Evolutionary conservation across 2,797 vertebrate species (phyloP).

Genomic region (Chrysocyon brachyurus): DNA sequence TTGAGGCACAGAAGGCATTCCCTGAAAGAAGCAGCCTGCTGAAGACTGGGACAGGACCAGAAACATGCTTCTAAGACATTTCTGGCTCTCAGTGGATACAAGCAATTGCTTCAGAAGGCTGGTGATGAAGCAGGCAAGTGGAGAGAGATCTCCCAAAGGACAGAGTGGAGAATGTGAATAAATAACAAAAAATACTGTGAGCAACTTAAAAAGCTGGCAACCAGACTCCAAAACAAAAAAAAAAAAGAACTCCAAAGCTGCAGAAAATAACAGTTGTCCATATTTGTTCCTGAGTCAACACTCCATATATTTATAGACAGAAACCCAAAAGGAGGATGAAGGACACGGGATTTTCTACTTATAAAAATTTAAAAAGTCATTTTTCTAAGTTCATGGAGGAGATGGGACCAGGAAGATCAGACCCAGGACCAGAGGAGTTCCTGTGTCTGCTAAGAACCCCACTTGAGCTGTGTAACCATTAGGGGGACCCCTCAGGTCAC

Average conservation of each 20-base stretch:
- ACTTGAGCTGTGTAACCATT: not conserved
- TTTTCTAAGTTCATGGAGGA: not conserved
- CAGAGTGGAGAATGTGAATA: not conserved
- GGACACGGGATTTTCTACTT: not conserved
- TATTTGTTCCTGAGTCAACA: not conserved
- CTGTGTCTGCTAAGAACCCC: not conserved
- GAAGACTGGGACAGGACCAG: not conserved
- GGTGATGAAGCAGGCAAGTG: not conserved
- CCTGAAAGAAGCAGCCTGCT: not conserved
- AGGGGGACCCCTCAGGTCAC: not conserved
- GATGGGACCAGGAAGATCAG: not conserved
- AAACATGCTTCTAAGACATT: not conserved
- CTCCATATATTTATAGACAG: not conserved
- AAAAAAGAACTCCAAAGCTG: not conserved
- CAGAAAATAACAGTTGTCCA: not conserved
- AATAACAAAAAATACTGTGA: not conserved
- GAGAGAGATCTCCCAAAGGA: not conserved
- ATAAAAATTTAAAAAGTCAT: not conserved
- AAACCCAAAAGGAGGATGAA: not conserved
- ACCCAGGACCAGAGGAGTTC: not conserved
- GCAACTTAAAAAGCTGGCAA: not conserved
- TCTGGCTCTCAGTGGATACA: not conserved
- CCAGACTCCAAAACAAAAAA: not conserved
- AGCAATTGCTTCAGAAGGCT: not conserved
- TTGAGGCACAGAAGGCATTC: not conserved